Evolutionary conservation across 2,113 vertebrate species (phyloP).

Genomic region (Sylvicapra grimmia): DNA sequence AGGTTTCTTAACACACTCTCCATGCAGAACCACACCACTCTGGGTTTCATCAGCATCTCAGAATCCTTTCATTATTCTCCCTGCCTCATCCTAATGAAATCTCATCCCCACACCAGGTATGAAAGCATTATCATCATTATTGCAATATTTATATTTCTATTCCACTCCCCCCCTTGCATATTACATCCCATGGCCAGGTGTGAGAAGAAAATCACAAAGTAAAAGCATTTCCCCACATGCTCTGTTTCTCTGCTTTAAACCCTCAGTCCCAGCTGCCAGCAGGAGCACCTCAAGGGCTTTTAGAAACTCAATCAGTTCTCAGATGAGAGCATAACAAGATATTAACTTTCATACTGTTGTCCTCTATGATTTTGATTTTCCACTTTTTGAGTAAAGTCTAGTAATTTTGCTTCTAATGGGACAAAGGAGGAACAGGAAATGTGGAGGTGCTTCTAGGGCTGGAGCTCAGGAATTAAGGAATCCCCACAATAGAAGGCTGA

Average conservation of each 20-base stretch:
- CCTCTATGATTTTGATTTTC: constrained; percentile 20
- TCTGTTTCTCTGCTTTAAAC: constrained; percentile 44
- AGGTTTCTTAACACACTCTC: background rate
- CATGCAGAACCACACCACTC: background rate
- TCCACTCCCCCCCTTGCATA: background rate
- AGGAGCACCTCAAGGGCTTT: constrained; percentile 46
- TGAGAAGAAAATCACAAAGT: constrained; percentile 51
- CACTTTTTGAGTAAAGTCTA: constrained; percentile 3
- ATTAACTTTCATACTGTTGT: constrained; percentile 34
- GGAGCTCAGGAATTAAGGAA: background rate
- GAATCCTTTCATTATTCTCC: background rate
- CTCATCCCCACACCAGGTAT: background rate
- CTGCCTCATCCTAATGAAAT: background rate
- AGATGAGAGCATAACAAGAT: constrained; percentile 47
- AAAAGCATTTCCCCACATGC: constrained; percentile 27
- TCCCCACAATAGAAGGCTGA: background rate
- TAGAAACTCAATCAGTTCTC: constrained; percentile 50
- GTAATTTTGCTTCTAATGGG: constrained; percentile 30
- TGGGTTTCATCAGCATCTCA: background rate
- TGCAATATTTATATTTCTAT: constrained; percentile 15
- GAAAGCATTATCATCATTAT: background rate
- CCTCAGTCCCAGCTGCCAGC: constrained; percentile 24
- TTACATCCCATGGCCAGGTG: constrained; percentile 44
- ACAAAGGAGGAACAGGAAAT: background rate
- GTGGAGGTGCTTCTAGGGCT: background rate